phyloP scores from a whole-genome alignment of 1,140 invertebrate genomes.

The Paracyclopina nana region DNA sequence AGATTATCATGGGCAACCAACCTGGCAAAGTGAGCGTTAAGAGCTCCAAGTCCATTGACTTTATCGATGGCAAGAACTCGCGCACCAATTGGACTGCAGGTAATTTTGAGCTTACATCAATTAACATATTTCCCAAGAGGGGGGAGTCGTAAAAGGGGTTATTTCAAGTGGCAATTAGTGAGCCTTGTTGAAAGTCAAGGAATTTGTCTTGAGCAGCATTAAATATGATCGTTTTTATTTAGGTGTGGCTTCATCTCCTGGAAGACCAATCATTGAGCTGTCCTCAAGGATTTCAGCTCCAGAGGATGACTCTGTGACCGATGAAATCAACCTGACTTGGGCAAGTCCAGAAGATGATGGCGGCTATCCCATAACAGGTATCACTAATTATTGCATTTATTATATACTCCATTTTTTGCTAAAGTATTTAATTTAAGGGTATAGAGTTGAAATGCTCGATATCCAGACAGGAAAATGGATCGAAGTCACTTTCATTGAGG shows the following conservation, averaged over 20 bases:
- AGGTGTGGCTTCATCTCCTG: conserved; percentile 11
- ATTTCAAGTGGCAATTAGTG: not conserved
- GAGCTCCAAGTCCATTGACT: not conserved
- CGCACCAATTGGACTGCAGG: not conserved
- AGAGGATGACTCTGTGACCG: conserved; percentile 16
- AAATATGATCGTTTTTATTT: not conserved
- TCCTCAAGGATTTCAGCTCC: not conserved
- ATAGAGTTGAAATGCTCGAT: conserved; percentile 16
- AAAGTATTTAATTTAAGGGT: not conserved
- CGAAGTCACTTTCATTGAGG: conserved; percentile 16
- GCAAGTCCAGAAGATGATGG: conserved; percentile 15
- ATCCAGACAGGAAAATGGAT: conserved; percentile 14
- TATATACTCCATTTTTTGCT: not conserved
- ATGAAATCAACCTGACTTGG: conserved; percentile 16
- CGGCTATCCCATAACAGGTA: conserved; percentile 15
- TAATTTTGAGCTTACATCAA: too few species aligned
- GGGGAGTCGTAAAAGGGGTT: not conserved
- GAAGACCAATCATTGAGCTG: conserved; percentile 11
- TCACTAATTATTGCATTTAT: not conserved
- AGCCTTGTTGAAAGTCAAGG: too few species aligned
- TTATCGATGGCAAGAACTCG: not conserved
- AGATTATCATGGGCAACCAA: conserved; percentile 5
- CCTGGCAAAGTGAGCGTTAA: not conserved
- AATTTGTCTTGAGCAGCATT: too few species aligned
- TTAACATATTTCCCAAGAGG: too few species aligned